Base-by-base conservation (phyloP, 2,888 invertebrate species). In the Thecocarcelia acutangulata region DNA sequence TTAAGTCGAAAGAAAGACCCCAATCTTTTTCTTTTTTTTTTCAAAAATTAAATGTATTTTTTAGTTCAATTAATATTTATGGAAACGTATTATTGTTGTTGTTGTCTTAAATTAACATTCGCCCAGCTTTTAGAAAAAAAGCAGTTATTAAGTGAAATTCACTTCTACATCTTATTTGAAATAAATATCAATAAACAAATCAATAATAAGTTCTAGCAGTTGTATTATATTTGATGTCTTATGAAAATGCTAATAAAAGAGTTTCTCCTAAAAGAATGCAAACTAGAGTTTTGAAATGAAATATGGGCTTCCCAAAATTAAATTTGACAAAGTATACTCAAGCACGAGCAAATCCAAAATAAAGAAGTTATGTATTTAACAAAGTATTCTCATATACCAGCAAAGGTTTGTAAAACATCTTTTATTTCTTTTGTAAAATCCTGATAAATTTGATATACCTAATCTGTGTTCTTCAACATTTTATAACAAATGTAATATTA, bases 51-150 rank as follows among this genome's bases (percentile, higher is more conserved):
- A 59, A 46, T 72, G 50, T 74, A 80, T 64, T 80, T 61, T 73
- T 81, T 81, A 81, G 80, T 81, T 81, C 66, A 73, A 69, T 69
- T 74, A 70, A 70, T 78, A 59, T 72, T 69, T 58, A 74, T 66
- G 42, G 28, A 56, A 59, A 72, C 28, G 68, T 73, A 69, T 73
- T 77, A 73, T 77, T 81, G 77, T 82, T 78, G 64, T 70, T 82
- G 81, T 82, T 78, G 68, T 78, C 77, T 70, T 74, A 76, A 66
- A 72, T 52, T 44, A 54, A 73, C 42, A 68, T 40, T 63, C 4
- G n/a, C 9, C 12, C 54, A 59, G 68, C 69, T 70, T 81, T 63
- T 74, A 63, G 64, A 52, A 69, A 37, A 59, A 78, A 63, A 66
- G 69, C 40, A 46, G 54, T 33, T 61, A 48, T 64, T 33, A 70